Evolutionary conservation across 1,140 invertebrate genomes (phyloP), one percentile per base, ranked within the genome.

Genomic region (Papilio aristodemus): DNA sequence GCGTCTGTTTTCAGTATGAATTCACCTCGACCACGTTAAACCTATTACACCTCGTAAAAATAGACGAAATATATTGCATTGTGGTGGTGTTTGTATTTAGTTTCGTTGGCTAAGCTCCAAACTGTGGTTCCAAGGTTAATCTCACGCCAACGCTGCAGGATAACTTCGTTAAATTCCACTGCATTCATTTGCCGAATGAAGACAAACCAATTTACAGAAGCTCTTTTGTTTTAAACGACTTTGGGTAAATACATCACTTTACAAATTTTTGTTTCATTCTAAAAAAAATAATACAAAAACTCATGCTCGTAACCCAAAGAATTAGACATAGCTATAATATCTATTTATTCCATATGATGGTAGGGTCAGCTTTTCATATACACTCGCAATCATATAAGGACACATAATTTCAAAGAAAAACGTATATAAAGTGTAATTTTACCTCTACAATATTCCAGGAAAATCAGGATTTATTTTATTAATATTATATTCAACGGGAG

Each of bases 101-200:
- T 54, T 54, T 22, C 22, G 19, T 54, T 54, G 46, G 46, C 19
- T 54, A 10, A 54, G 46, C 19, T 54, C 46, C 46, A 54, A 19
- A 25, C 46, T 54, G 27, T 6, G 6, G 27, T 32, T 11, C 9
- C 19, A 54, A 54, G 46, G 46, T 54, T 54, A 54, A 22, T 54
- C 46, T 54, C 14, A 10, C 43, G 10, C 0, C 46, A 54, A 17
- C 46, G 46, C 27, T 32, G 27, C 46, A 25, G 19, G 46, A 54
- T 19, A 54, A 54, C 46, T 54, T 54, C 9, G 46, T 54, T 54
- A 25, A 54, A 54, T 54, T 2, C 19, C 19, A 54, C 46, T 54
- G 46, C 46, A 54, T 25, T 54, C 10, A 17, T 54, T 54, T 11
- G 17, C 19, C 13, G n/a, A 43, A 43, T 17, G 46, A 54, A 17